Conservation (phyloP, 2,888 invertebrate genomes). For the Kryphioiulus occultus region DNA sequence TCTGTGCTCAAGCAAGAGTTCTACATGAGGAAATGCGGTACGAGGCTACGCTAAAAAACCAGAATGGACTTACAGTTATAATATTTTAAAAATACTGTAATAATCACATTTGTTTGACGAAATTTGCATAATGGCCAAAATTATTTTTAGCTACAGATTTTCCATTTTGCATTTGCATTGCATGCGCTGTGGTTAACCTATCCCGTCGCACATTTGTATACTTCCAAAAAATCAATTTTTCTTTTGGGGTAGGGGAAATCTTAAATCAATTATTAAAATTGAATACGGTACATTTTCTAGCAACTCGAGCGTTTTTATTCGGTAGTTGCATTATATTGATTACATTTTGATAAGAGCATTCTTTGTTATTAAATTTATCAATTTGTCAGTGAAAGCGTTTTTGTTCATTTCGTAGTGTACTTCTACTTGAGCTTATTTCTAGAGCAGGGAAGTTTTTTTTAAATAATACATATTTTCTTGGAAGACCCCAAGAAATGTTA, state of each 20-base stretch:
- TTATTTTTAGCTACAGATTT: not conserved
- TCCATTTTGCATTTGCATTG: not conserved
- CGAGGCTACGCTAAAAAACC: too few species aligned
- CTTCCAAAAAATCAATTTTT: not conserved
- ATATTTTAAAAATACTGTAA: too few species aligned
- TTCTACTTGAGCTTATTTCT: not conserved
- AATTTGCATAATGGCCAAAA: too few species aligned
- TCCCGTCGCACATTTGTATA: not conserved
- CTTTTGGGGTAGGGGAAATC: not conserved
- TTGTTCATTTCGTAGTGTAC: not conserved
- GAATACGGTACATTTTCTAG: not conserved
- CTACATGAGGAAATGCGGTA: too few species aligned
- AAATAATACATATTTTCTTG: too few species aligned
- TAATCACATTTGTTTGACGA: too few species aligned
- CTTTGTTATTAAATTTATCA: conserved; percentile 8
- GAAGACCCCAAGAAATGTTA: not conserved
- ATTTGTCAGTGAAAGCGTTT: not conserved
- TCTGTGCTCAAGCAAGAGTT: too few species aligned
- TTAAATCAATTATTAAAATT: conserved; percentile 29
- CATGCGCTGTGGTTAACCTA: not conserved
- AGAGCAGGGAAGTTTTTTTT: not conserved
- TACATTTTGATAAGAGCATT: not conserved
- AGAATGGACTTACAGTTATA: too few species aligned
- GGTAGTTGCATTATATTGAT: conserved; percentile 3
- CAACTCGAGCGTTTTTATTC: not conserved